Conservation (phyloP, 2,888 invertebrate genomes). For the Acanthacorydalis orientalis region DNA sequence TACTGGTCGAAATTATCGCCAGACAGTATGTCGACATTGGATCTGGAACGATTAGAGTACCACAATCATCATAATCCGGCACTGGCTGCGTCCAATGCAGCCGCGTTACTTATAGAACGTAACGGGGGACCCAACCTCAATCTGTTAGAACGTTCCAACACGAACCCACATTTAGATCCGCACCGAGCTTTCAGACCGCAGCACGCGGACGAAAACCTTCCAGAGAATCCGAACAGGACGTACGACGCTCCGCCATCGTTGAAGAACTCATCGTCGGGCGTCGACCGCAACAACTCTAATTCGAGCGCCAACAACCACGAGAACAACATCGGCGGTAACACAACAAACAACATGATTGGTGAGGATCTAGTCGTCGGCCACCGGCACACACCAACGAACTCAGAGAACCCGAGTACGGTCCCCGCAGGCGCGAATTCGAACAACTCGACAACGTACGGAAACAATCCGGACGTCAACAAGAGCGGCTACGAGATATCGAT, state of each 20-base stretch:
- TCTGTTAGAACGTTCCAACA: background rate
- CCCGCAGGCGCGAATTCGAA: conserved; percentile 10
- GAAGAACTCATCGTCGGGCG: background rate
- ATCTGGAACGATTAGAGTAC: conserved; percentile 4
- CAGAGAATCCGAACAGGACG: background rate
- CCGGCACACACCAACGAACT: conserved; percentile 5
- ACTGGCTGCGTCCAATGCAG: conserved; percentile 21
- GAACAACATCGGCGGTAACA: background rate
- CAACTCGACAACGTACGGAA: conserved; percentile 12
- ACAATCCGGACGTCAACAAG: conserved; percentile 1
- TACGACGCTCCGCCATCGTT: background rate
- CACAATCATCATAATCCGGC: conserved; percentile 12
- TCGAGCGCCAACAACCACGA: background rate
- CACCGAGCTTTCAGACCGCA: background rate
- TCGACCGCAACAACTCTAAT: conserved; percentile 4
- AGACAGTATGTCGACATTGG: conserved; percentile 2
- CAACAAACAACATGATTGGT: conserved; percentile 5
- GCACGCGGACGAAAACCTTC: background rate
- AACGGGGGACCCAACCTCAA: background rate
- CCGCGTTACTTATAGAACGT: conserved; percentile 9
- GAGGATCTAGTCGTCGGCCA: conserved; percentile 10
- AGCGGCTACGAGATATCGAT: conserved; percentile 32
- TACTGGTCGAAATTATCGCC: conserved; percentile 83
- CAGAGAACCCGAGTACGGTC: conserved; percentile 9
- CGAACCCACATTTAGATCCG: conserved; percentile 1